These are phyloP conservation scores for Lamellibrachia luymesi DNA, from an alignment of 1,140 invertebrate species.

Conservation along the genomic window DNA sequence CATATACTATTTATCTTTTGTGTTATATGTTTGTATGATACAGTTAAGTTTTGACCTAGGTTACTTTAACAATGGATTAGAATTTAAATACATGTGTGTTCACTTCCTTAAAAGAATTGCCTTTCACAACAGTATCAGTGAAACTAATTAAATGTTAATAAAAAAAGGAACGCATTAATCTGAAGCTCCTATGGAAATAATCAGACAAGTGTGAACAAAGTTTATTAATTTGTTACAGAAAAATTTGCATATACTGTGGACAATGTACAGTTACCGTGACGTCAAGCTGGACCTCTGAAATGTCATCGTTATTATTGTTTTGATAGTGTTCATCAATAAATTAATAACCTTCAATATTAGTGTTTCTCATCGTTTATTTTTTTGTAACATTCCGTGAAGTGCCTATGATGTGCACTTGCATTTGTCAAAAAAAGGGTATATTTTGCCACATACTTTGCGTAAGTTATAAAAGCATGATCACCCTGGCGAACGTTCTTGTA, in stretches of 20 bases:
- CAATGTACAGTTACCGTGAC: not conserved
- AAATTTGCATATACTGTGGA: not conserved
- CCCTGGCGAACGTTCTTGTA: too few species aligned
- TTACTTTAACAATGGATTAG: not conserved
- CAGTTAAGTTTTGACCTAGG: not conserved
- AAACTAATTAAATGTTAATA: not conserved
- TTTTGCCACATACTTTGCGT: too few species aligned
- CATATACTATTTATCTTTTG: not conserved
- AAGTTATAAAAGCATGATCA: too few species aligned
- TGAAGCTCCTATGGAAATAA: too few species aligned
- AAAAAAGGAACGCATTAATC: too few species aligned
- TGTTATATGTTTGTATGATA: not conserved
- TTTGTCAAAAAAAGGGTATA: too few species aligned
- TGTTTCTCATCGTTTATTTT: not conserved
- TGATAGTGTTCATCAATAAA: not conserved
- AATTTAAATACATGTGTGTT: not conserved
- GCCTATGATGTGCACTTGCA: too few species aligned
- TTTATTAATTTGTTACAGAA: slow-evolving; percentile 2
- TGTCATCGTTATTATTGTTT: not conserved
- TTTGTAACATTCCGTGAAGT: not conserved
- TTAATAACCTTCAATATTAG: not conserved
- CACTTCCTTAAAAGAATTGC: not conserved
- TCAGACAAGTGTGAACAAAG: not conserved
- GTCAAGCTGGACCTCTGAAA: not conserved
- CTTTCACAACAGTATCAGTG: not conserved